A percentile compares a stretch with the other conserved stretches of the same genome.
These are phyloP conservation scores for Phylloscopus trochiloides DNA, from an alignment of 2,113 vertebrate species.

Conservation along the genomic window DNA sequence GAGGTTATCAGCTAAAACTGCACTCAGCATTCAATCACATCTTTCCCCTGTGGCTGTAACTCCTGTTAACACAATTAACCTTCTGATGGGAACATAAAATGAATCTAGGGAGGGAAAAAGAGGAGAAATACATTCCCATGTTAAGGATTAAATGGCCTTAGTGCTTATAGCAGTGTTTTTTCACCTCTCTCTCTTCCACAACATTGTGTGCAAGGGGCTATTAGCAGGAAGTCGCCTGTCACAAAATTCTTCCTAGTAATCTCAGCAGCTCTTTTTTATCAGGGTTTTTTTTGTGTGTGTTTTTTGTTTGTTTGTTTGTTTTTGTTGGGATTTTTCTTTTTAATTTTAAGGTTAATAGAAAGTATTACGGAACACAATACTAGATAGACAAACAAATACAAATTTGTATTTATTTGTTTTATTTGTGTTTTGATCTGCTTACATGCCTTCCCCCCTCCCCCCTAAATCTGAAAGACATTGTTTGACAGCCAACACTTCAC, in stretches of 20 bases:
- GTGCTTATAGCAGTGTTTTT: slow-evolving; percentile 24
- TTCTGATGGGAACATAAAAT: slow-evolving; percentile 67
- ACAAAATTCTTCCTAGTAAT: neutral
- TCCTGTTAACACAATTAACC: slow-evolving; percentile 69
- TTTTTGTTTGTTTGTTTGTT: neutral
- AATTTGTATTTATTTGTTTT: neutral
- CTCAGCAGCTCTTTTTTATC: neutral
- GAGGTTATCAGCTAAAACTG: slow-evolving; percentile 70
- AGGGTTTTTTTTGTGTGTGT: neutral
- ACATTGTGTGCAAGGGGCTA: neutral
- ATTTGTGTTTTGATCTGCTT: neutral
- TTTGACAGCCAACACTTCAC: neutral
- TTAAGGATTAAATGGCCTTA: slow-evolving; percentile 52
- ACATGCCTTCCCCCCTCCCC: fast-evolving
- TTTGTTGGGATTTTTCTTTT: neutral
- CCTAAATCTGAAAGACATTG: neutral
- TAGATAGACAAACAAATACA: neutral
- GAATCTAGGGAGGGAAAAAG: slow-evolving; percentile 42
- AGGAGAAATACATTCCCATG: slow-evolving; percentile 66
- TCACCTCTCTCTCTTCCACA: neutral
- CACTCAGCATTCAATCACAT: slow-evolving; percentile 64
- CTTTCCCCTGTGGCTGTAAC: slow-evolving; percentile 65
- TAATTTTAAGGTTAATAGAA: neutral
- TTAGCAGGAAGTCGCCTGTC: neutral
- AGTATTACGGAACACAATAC: neutral